Evolutionary conservation across 2,797 vertebrate genomes (phyloP).

Genomic region (Okamejei kenojei): DNA sequence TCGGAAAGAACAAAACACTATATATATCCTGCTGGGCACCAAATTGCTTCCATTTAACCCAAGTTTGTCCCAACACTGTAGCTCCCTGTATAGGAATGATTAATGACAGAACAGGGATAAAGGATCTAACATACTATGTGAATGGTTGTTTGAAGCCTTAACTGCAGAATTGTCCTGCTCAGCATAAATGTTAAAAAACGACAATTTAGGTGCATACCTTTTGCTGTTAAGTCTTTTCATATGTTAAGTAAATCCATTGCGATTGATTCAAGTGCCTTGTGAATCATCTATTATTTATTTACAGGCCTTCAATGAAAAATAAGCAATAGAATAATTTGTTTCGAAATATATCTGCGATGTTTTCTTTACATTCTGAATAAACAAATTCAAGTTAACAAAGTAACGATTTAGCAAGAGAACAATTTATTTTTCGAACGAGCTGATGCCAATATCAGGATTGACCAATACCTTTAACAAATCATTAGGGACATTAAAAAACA

Average conservation of each 20-base stretch:
- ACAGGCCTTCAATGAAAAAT: background rate
- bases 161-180: background rate
- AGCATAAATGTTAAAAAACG: background rate
- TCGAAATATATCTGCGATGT: background rate
- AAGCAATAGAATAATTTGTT: background rate
- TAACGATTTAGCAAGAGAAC: background rate
- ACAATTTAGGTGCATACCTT: constrained; percentile 23
- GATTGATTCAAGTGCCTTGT: background rate
- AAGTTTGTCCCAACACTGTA: constrained; percentile 57
- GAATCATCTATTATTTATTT: constrained; percentile 15
- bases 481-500: background rate
- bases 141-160: background rate
- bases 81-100: constrained; percentile 64
- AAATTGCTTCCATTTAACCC: constrained; percentile 72
- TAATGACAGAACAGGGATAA: constrained; percentile 63
- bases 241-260: background rate
- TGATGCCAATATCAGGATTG: background rate
- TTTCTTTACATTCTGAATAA: background rate
- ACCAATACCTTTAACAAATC: background rate
- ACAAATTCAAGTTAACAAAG: background rate
- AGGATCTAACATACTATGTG: background rate
- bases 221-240: background rate
- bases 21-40: constrained; percentile 69
- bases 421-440: background rate
- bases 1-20: constrained; percentile 47